Evolutionary conservation across 2,113 vertebrate genomes (phyloP), one percentile per base, ranked within the genome.

Genomic region (Halichoeres trimaculatus): DNA sequence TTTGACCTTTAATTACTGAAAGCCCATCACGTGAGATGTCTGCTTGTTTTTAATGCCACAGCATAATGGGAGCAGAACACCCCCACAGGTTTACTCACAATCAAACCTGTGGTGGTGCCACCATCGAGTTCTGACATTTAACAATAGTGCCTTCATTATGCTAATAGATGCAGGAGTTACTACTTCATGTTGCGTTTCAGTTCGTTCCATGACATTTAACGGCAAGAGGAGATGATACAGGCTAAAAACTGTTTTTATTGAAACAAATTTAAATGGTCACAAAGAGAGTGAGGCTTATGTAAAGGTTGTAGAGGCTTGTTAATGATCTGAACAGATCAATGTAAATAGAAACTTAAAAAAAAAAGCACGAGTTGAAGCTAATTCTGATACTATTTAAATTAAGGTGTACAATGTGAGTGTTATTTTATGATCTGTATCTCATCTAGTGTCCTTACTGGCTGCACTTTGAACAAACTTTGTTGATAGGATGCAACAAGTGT

Each of bases 1-100:
- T 11, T 30, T 63, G 63, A 41, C 62, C 63, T 83, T 73, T 56
- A 58, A 51, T 77, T 64, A 53, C 17, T 45, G 40, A 20, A 9
- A 16, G 10, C n/a, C 10, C 40, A 24, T 47, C 35, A 13, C 6
- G 41, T 62, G 14, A 48, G 40, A 69, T 53, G 34, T 51, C 17
- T 10, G 12, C 48, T 57, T 55, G 9, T 38, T 23, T 66, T 76
- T 57, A 79, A 79, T 67, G 20, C 19, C 53, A 58, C 47, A 66
- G 43, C 61, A 63, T 45, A 40, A 43, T 23, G 20, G 40, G 23
- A 70, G 56, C 41, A 66, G 48, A 50, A n/a, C 40, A 52, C 14
- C 51, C 47, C 56, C 48, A 38, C 38, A 52, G 53, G 20, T 50
- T 61, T 24, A 50, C 35, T 64, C 14, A 45, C 38, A 58, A 55